phyloP scores from a whole-genome alignment of 2,888 invertebrate genomes.

The Meteorus colon region DNA sequence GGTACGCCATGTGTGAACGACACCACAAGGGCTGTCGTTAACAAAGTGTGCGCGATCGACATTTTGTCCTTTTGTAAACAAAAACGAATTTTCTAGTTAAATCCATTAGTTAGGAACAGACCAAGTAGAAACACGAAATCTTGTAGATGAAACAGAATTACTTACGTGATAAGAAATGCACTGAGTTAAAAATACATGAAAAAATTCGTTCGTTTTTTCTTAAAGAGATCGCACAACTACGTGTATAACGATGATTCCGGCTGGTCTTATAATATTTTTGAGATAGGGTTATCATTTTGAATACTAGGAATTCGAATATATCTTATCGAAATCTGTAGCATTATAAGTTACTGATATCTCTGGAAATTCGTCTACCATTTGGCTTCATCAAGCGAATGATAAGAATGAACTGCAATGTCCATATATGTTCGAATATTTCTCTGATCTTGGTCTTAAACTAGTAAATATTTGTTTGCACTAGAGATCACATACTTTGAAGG shows the following conservation, averaged over 20 bases:
- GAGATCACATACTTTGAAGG: too few relatives aligned
- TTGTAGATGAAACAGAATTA: neutral
- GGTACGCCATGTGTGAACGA: neutral
- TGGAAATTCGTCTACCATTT: neutral
- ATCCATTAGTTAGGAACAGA: neutral
- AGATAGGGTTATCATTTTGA: slow-evolving; percentile 24
- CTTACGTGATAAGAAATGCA: neutral
- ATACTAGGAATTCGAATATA: slow-evolving; percentile 18
- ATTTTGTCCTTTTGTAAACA: neutral
- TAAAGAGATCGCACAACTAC: neutral
- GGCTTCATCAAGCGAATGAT: neutral
- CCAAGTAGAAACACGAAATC: neutral
- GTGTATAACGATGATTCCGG: slow-evolving; percentile 15
- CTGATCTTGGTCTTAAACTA: too few relatives aligned
- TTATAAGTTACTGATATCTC: neutral
- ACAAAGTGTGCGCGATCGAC: neutral
- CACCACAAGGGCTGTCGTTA: neutral
- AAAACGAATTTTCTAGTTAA: neutral
- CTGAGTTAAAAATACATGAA: neutral
- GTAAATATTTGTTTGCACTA: too few relatives aligned
- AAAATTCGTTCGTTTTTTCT: neutral
- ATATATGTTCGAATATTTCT: too few relatives aligned
- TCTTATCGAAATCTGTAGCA: slow-evolving; percentile 32
- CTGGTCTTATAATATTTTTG: slow-evolving; percentile 35
- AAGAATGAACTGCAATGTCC: too few relatives aligned